A percentile compares a stretch with the other conserved stretches of the same genome.
Evolutionary conservation across 2,113 vertebrate genomes (phyloP).

Genomic region (Psilopsiagon aymara): DNA sequence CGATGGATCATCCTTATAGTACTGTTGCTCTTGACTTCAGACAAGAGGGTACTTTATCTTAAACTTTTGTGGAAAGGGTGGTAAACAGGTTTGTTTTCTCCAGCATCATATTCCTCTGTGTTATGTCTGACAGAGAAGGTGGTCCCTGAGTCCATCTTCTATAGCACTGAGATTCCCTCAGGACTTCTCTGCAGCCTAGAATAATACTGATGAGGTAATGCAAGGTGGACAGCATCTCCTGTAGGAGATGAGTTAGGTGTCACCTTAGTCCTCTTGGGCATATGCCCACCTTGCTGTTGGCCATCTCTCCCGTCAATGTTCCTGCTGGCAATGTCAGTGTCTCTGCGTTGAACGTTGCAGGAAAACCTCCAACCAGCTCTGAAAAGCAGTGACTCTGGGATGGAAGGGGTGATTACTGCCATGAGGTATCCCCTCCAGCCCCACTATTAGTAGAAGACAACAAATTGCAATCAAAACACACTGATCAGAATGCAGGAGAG

Average conservation of each 20-base stretch:
- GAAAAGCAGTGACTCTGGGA: neutral
- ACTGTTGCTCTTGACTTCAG: neutral
- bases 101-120: neutral
- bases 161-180: neutral
- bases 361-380: neutral
- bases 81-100: conserved; percentile 1
- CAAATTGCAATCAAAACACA: neutral
- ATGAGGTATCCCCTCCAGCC: neutral
- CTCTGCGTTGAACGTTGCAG: too few relatives aligned
- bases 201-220: neutral
- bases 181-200: neutral
- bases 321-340: neutral
- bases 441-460: neutral
- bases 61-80: neutral
- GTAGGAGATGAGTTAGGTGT: neutral
- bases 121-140: neutral
- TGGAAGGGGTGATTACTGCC: neutral
- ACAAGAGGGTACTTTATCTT: conserved; percentile 47
- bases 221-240: neutral
- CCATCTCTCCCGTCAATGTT: neutral
- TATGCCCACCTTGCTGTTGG: neutral
- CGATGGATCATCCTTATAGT: conserved; percentile 17
- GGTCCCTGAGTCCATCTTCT: neutral
- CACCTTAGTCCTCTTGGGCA: neutral
- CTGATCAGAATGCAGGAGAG: neutral